These are phyloP conservation scores for Lottia scabra DNA, from an alignment of 2,888 invertebrate genomes.

Conservation along the genomic window DNA sequence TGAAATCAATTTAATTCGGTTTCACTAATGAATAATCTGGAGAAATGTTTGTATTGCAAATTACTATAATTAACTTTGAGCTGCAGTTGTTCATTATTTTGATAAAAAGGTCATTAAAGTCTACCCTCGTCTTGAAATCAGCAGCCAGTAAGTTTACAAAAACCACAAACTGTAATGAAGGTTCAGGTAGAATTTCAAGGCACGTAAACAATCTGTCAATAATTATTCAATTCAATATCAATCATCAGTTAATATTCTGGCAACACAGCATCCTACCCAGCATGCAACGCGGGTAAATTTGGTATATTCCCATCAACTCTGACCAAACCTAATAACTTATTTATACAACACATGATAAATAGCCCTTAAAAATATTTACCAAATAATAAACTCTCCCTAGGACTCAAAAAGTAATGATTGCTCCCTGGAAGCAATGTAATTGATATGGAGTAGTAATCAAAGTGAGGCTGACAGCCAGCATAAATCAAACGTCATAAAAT, in stretches of 20 bases:
- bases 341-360: not conserved
- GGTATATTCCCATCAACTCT: conserved; percentile 1
- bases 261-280: not conserved
- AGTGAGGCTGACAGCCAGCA: not conserved
- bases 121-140: too few relatives aligned
- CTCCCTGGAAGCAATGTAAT: conserved; percentile 1
- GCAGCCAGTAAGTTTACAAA: too few relatives aligned
- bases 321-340: conserved; percentile 4
- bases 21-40: too few relatives aligned
- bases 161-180: too few relatives aligned
- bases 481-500: not conserved
- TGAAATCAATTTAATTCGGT: too few relatives aligned
- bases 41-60: too few relatives aligned
- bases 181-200: too few relatives aligned
- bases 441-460: not conserved
- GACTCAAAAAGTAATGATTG: not conserved
- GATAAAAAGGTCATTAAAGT: too few relatives aligned
- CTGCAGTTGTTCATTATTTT: too few relatives aligned
- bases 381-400: not conserved
- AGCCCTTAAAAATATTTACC: conserved; percentile 1
- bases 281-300: not conserved
- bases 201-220: too few relatives aligned
- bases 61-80: too few relatives aligned
- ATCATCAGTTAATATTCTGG: not conserved
- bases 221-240: not conserved